Percentiles rank a stretch among this genome's conserved stretches.
These are phyloP conservation scores for Amiota minor DNA, from an alignment of 2,888 invertebrate species.

Conservation along the genomic window DNA sequence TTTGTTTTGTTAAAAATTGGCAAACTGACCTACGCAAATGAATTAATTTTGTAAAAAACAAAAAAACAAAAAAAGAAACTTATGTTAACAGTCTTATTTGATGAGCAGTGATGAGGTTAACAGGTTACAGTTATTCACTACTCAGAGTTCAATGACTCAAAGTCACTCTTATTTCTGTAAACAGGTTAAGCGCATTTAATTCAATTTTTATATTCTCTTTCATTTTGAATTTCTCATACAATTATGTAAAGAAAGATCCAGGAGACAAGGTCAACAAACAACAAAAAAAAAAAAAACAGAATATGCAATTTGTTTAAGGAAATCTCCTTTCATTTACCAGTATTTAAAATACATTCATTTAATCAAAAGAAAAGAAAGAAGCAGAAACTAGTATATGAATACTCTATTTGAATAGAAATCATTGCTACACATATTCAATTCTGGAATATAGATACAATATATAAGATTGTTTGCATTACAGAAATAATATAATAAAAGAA, in stretches of 20 bases:
- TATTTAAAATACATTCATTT: no score
- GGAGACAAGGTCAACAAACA: conserved; percentile 16
- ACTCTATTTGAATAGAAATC: no score
- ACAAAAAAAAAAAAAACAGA: not conserved
- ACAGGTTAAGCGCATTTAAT: conserved; percentile 11
- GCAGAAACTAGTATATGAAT: no score
- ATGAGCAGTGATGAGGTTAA: conserved; percentile 11
- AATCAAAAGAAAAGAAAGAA: no score
- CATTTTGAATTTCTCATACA: not conserved
- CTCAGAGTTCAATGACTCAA: conserved; percentile 7
- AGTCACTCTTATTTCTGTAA: conserved; percentile 14
- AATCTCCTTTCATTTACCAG: no score
- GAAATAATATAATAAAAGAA: no score
- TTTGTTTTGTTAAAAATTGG: not conserved
- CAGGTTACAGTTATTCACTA: not conserved
- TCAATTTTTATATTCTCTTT: conserved; percentile 1
- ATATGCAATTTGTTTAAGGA: no score
- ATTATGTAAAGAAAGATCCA: not conserved
- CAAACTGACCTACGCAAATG: conserved; percentile 26
- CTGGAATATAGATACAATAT: no score
- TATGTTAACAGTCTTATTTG: not conserved
- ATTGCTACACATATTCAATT: no score
- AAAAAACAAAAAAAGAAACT: not conserved
- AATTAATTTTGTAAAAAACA: not conserved
- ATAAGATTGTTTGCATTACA: no score